These are phyloP conservation scores for Euthynnus affinis DNA, from an alignment of 2,797 vertebrate species.

Conservation along the genomic window DNA sequence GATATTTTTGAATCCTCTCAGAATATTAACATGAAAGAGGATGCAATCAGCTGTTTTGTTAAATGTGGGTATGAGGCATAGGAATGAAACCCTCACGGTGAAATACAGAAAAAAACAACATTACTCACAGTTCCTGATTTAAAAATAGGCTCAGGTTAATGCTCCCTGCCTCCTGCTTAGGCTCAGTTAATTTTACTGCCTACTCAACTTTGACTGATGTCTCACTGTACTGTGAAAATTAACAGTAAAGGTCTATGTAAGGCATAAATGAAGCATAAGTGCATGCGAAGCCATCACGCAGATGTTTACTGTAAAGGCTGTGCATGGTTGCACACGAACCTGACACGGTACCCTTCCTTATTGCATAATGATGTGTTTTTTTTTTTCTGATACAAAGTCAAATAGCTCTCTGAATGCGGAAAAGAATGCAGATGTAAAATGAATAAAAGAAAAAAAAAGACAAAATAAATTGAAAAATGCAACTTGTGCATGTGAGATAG, in stretches of 20 bases:
- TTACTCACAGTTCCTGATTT: conserved; percentile 49
- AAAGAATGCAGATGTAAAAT: neutral
- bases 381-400: conserved; percentile 2
- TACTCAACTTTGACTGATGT: conserved; percentile 47
- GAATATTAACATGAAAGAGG: neutral
- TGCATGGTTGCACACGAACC: conserved; percentile 48
- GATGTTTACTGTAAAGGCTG: conserved; percentile 38
- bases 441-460: neutral
- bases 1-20: neutral
- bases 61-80: conserved; percentile 18
- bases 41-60: conserved; percentile 27
- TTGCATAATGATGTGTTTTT: conserved; percentile 23
- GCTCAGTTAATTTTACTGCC: conserved; percentile 55
- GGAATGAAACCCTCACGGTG: conserved; percentile 38
- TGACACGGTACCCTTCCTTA: conserved; percentile 17
- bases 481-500: neutral
- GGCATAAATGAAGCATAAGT: conserved; percentile 20
- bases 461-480: neutral
- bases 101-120: conserved; percentile 31
- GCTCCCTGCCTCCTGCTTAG: conserved; percentile 39
- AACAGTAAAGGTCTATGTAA: conserved; percentile 12
- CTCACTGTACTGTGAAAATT: conserved; percentile 41
- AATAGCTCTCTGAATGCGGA: neutral
- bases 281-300: conserved; percentile 43
- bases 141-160: conserved; percentile 59